Evolutionary conservation across 2,888 invertebrate species (phyloP), one percentile per base, ranked within the genome.

Genomic region (Phyto melanocephala): DNA sequence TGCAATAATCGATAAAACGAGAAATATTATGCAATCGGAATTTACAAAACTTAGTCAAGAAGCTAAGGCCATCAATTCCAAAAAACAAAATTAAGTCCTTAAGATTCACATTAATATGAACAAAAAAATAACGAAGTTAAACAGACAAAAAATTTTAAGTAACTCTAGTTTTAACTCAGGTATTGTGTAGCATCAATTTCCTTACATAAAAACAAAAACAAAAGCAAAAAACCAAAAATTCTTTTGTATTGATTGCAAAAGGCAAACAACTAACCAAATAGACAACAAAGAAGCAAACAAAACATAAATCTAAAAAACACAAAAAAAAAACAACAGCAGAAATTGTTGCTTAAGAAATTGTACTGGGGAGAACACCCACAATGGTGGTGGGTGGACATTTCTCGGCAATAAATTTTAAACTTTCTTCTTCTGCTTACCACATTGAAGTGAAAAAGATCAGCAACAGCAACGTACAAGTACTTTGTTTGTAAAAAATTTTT

Each of bases 1-100:
- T 0, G 87, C 92, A 40, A 88, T 96, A 60, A 93, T 95, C 84
- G 94, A 95, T n/a, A 92, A 93, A 83, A 93, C 94, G 15, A 94
- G 94, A 87, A 91, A 91, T 50, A 89, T 92, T 22, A 95, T 96
- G 95, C 94, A 95, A 84, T 92, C 93, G 75, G 93, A 93, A 85
- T 95, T 93, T 82, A 90, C 92, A 54, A 91, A 92, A 85, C 87
- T 92, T 37, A 92, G 92, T n/a, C 89, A 92, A 75, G 92, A 93
- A 85, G 83, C 84, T 22, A 85, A 86, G 47, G 76, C 85, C 45
- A 54, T 85, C 11, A 85, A 84, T 74, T 80, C 76, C 1, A 88
- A 87, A 60, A 89, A 89, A 50, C 81, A 81, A 24, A 67, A 81
- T 65, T 87, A 87, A 79, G 40, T 28, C 6, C 28, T 78, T n/a